A percentile compares a stretch with the other conserved stretches of the same genome.
phyloP scores from a whole-genome alignment of 2,113 vertebrate genomes.

The Motacilla tschutschensis region DNA sequence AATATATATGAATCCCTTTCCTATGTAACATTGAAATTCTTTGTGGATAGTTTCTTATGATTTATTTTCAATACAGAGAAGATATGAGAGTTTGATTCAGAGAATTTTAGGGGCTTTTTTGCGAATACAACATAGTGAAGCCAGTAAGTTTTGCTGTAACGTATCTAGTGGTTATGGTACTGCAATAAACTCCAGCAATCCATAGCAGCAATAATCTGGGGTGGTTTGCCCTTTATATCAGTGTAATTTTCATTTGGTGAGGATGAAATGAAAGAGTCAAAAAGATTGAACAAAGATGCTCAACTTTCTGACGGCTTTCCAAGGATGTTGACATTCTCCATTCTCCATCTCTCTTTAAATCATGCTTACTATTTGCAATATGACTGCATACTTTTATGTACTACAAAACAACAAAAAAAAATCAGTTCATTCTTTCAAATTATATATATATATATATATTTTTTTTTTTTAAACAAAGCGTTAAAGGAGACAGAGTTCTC shows the following conservation, averaged over 20 bases:
- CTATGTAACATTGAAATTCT: neutral
- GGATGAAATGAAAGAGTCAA: neutral
- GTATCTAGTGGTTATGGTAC: neutral
- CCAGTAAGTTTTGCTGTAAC: neutral
- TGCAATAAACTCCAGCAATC: neutral
- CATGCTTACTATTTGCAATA: neutral
- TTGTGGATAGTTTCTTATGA: neutral
- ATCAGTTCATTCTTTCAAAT: neutral
- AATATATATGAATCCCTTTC: neutral
- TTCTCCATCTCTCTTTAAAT: neutral
- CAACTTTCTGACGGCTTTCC: neutral
- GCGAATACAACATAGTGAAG: neutral
- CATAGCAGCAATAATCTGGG: neutral
- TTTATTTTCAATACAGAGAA: neutral
- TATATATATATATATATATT: too few relatives aligned
- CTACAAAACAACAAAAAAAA: neutral
- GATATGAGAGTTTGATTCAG: neutral
- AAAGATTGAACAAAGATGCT: neutral
- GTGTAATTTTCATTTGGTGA: neutral
- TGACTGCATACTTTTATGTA: neutral
- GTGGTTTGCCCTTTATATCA: neutral
- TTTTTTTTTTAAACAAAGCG: neutral
- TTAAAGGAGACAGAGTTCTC: neutral
- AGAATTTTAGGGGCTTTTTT: neutral
- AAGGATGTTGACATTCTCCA: neutral